A percentile compares a stretch with the other conserved stretches of the same genome.
These are phyloP conservation scores for Onychomys leucogaster DNA, from an alignment of 2,797 vertebrate genomes.

Conservation along the genomic window DNA sequence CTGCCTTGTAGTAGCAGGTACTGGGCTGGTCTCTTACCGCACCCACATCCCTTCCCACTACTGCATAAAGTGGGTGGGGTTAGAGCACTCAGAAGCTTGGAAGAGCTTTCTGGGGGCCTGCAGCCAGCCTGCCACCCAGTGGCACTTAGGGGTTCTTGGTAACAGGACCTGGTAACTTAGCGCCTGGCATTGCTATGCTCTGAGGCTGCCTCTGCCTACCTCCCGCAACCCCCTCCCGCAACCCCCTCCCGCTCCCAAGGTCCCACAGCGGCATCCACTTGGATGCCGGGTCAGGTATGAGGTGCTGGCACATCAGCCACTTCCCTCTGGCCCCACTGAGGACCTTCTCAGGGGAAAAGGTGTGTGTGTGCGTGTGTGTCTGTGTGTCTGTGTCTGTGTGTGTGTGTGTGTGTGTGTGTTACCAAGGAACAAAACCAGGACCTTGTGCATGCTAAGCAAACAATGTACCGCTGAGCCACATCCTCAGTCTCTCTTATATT, in stretches of 20 bases:
- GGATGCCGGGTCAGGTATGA: not conserved
- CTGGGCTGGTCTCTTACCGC: rapidly evolving
- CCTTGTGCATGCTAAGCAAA: not conserved
- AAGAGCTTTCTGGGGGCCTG: not conserved
- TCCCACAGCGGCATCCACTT: not conserved
- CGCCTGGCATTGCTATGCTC: not conserved
- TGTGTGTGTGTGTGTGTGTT: not conserved
- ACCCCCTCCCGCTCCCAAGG: not conserved
- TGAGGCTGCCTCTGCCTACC: not conserved
- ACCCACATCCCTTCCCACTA: not conserved
- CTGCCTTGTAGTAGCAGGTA: not conserved
- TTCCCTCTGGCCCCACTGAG: not conserved
- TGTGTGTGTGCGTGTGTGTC: not conserved
- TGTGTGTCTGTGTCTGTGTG: no score
- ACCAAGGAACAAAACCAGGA: not conserved
- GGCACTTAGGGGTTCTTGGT: not conserved
- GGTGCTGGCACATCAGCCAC: not conserved
- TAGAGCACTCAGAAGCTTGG: not conserved
- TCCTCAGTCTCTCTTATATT: not conserved
- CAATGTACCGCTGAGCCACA: not conserved
- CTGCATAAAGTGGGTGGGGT: not conserved
- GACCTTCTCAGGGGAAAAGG: no score
- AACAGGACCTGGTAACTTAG: not conserved
- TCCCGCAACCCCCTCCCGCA: not conserved
- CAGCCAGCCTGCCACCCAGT: not conserved